Conservation (phyloP, 2,888 invertebrate species). For the Mycalesis mineus region DNA sequence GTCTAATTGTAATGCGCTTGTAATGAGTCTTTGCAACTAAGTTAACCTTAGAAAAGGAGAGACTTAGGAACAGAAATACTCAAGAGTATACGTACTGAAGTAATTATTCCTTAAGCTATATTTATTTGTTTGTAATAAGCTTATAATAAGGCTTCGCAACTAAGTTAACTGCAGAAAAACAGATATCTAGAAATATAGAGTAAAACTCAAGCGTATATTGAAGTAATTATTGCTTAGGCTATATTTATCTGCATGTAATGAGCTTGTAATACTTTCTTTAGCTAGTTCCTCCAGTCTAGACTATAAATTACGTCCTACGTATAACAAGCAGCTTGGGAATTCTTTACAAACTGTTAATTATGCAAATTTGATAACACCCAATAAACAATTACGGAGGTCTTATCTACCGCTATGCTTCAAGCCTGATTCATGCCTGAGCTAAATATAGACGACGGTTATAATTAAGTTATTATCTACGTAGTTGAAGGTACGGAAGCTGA, state of each 20-base stretch:
- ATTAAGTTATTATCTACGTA: background rate
- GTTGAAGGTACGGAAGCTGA: background rate
- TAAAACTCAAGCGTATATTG: background rate
- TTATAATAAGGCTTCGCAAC: no score
- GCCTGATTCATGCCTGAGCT: background rate
- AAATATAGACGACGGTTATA: constrained; percentile 1
- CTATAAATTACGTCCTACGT: background rate
- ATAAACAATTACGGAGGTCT: constrained; percentile 3
- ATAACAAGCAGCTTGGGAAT: background rate
- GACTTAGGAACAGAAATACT: no score
- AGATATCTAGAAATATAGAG: no score
- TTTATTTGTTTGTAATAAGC: no score
- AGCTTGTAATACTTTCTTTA: background rate
- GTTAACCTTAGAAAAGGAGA: no score
- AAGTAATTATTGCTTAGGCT: background rate
- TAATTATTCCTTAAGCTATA: no score
- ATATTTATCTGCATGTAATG: background rate
- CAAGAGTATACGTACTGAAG: no score
- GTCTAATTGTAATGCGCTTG: no score
- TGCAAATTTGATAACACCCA: constrained; percentile 1
- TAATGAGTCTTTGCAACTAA: no score
- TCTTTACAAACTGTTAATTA: background rate
- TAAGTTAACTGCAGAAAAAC: no score
- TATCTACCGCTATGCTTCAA: background rate
- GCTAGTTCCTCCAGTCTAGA: background rate